These are phyloP conservation scores for Strigops habroptila DNA, from an alignment of 2,113 vertebrate species.

Conservation along the genomic window DNA sequence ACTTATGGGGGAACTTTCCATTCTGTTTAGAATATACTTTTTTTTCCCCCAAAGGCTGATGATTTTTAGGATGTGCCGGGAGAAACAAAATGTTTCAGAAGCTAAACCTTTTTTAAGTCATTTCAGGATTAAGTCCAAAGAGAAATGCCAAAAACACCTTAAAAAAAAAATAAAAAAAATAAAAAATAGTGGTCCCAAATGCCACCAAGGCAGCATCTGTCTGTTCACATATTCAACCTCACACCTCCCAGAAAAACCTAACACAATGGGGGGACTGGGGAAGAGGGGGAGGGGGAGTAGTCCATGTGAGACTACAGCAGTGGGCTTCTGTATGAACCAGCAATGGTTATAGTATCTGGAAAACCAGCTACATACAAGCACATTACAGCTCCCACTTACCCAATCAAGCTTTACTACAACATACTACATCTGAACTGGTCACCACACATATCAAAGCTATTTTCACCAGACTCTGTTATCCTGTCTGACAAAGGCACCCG, in stretches of 20 bases:
- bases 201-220: not conserved
- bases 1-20: not conserved
- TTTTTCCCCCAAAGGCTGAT: not conserved
- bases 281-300: fast-evolving
- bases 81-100: not conserved
- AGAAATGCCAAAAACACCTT: not conserved
- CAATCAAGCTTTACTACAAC: not conserved
- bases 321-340: not conserved
- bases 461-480: not conserved
- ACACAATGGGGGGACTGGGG: fast-evolving
- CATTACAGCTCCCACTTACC: not conserved
- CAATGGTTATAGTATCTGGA: not conserved
- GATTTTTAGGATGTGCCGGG: not conserved
- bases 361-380: not conserved
- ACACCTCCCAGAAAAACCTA: not conserved
- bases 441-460: not conserved
- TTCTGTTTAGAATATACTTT: not conserved
- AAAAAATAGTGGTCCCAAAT: not conserved
- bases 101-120: not conserved
- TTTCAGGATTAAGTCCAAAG: not conserved
- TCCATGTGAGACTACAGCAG: not conserved
- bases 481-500: not conserved
- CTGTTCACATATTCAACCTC: not conserved
- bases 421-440: not conserved
- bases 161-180: not conserved